phyloP scores from a whole-genome alignment of 2,888 invertebrate species.

The Augiades crinisus region DNA sequence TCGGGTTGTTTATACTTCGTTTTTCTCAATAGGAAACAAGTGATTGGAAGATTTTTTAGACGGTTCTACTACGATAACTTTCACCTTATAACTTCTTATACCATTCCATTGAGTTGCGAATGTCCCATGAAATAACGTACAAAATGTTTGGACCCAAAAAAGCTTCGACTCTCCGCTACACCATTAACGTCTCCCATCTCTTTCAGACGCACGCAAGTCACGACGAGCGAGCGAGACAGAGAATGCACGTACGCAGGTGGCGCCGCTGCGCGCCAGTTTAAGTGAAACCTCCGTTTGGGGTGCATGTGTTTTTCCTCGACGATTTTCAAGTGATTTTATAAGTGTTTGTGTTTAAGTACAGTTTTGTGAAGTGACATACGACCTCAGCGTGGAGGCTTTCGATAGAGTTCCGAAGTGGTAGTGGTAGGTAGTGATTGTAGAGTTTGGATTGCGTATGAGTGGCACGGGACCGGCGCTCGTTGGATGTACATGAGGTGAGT shows the following conservation, averaged over 20 bases:
- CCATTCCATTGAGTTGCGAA: constrained; percentile 15
- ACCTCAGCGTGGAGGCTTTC: too few species aligned
- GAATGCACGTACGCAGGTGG: constrained; percentile 35
- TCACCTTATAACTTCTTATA: constrained; percentile 7
- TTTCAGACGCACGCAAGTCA: constrained; percentile 35
- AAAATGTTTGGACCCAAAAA: constrained; percentile 28
- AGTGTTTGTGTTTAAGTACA: not conserved
- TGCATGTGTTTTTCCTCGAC: constrained; percentile 33
- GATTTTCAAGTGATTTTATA: constrained; percentile 15
- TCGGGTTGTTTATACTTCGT: too few species aligned
- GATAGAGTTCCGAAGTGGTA: too few species aligned
- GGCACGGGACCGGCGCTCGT: constrained; percentile 32
- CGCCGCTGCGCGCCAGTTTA: constrained; percentile 50
- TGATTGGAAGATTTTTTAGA: not conserved
- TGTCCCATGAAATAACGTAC: constrained; percentile 20
- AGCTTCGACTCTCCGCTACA: constrained; percentile 26
- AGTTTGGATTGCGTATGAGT: constrained; percentile 33
- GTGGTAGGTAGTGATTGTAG: too few species aligned
- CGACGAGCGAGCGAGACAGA: constrained; percentile 30
- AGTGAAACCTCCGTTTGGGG: constrained; percentile 36
- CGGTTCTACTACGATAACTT: constrained; percentile 13
- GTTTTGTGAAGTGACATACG: not conserved
- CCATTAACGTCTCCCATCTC: constrained; percentile 35
- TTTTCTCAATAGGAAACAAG: too few species aligned
- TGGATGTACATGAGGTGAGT: constrained; percentile 46